Conservation (phyloP, 2,797 vertebrate species). For the Parauchenoglanis punctatus region DNA sequence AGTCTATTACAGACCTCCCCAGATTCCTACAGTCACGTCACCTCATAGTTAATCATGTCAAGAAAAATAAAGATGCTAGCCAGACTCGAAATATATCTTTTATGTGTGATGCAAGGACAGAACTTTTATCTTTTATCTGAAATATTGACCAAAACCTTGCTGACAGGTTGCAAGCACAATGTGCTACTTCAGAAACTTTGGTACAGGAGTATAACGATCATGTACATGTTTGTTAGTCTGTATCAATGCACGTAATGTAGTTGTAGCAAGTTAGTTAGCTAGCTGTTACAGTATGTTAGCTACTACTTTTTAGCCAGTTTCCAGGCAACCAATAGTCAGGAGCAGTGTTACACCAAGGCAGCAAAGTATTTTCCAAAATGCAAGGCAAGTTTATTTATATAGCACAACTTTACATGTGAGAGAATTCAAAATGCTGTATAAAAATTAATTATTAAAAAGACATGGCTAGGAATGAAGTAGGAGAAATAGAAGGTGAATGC, state of each 20-base stretch:
- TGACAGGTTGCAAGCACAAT: not conserved
- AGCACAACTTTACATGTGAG: not conserved
- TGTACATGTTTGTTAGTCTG: not conserved
- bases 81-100: not conserved
- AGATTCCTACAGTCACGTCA: not conserved
- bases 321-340: no score
- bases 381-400: not conserved
- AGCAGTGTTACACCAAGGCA: not conserved
- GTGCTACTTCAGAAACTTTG: not conserved
- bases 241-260: not conserved
- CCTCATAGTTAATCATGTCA: not conserved
- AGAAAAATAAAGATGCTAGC: not conserved
- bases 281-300: not conserved
- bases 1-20: not conserved
- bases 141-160: not conserved
- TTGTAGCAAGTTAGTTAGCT: not conserved
- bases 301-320: not conserved
- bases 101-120: not conserved
- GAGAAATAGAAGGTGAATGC: not conserved
- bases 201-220: not conserved
- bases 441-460: not conserved
- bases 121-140: not conserved
- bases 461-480: not conserved
- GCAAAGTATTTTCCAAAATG: not conserved
- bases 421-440: not conserved